Percentiles rank a stretch among this genome's conserved stretches.
Evolutionary conservation across 1,140 invertebrate genomes (phyloP).

Genomic region (Papilio helenus): DNA sequence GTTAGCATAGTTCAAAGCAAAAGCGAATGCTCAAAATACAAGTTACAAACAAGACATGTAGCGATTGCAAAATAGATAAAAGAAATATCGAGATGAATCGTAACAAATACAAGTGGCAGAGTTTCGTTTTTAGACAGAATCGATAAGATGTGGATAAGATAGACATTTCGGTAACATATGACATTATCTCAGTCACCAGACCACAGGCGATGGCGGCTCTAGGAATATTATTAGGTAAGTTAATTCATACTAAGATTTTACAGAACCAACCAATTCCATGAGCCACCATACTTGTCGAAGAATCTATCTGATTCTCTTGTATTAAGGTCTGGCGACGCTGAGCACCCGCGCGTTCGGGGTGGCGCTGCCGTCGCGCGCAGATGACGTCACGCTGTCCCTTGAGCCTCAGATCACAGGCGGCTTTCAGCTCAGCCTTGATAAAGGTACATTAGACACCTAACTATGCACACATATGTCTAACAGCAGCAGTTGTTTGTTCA

Average conservation of each 20-base stretch:
- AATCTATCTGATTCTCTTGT: background rate
- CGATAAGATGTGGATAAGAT: constrained; percentile 43
- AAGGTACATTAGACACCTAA: no score
- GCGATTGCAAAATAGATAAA: constrained; percentile 20
- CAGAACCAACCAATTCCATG: no score
- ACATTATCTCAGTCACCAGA: constrained; percentile 11
- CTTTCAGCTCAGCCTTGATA: constrained; percentile 56
- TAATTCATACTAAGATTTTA: background rate
- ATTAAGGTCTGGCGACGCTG: constrained; percentile 50
- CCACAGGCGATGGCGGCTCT: constrained; percentile 54
- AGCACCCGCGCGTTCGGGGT: constrained; percentile 49
- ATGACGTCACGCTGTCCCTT: constrained; percentile 63
- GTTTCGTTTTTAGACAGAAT: constrained; percentile 41
- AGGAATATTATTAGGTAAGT: constrained; percentile 54
- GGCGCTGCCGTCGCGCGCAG: constrained; percentile 47
- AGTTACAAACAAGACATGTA: background rate
- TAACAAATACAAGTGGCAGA: constrained; percentile 4
- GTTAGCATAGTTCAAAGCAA: no score
- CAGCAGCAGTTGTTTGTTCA: background rate
- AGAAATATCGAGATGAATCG: constrained; percentile 16
- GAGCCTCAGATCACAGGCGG: constrained; percentile 71
- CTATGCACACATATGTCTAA: background rate
- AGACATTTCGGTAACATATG: background rate
- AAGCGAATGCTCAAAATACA: no score
- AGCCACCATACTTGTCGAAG: no score